phyloP scores from a whole-genome alignment of 1,140 invertebrate genomes.

The Episyrphus balteatus region DNA sequence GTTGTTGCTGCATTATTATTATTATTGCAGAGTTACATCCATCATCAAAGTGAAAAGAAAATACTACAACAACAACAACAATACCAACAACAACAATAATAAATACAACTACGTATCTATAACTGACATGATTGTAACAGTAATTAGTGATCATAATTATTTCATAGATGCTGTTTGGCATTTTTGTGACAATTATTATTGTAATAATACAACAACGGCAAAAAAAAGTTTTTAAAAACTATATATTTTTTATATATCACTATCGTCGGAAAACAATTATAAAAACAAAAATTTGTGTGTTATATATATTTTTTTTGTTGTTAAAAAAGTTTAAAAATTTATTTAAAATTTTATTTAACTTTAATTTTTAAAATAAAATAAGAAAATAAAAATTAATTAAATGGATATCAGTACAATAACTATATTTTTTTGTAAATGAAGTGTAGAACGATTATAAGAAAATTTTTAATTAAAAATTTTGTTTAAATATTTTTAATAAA shows the following conservation, averaged over 20 bases:
- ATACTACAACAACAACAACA: background rate
- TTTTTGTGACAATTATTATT: background rate
- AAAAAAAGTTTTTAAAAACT: constrained; percentile 27
- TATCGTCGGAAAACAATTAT: constrained; percentile 22
- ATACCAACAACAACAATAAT: constrained; percentile 7
- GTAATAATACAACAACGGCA: constrained; percentile 14
- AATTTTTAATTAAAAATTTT: no score
- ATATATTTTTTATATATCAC: constrained; percentile 28
- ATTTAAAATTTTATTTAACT: no score
- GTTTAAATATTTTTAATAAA: constrained; percentile 8
- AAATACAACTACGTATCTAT: background rate
- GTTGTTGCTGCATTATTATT: no score
- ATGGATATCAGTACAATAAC: no score
- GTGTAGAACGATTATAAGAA: no score
- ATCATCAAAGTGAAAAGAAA: no score
- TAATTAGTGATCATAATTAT: background rate
- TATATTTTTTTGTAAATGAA: no score
- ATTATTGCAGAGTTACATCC: no score
- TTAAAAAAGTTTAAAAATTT: no score
- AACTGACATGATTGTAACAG: background rate
- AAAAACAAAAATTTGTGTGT: background rate
- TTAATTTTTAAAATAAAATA: no score
- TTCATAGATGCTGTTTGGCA: constrained; percentile 2
- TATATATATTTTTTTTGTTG: no score
- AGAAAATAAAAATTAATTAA: no score